phyloP scores from a whole-genome alignment of 2,113 vertebrate species.

The Laticauda laticaudata region DNA sequence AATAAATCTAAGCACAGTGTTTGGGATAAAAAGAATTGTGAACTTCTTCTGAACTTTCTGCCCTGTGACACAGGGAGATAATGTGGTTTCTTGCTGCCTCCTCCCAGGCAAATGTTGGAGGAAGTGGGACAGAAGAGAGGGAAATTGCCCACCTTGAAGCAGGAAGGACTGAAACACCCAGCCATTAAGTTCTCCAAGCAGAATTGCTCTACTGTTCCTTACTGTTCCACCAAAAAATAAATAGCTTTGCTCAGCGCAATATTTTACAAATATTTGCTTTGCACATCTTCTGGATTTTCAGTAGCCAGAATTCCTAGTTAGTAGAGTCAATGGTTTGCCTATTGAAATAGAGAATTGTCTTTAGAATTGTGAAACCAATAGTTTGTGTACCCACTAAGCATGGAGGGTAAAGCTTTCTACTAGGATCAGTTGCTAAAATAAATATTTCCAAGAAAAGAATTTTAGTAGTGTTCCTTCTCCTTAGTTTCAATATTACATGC shows the following conservation, averaged over 20 bases:
- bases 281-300: neutral
- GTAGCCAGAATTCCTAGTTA: neutral
- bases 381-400: neutral
- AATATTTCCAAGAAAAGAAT: neutral
- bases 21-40: conserved; percentile 51
- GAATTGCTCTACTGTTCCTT: neutral
- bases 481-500: neutral
- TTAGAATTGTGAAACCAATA: neutral
- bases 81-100: neutral
- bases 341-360: neutral
- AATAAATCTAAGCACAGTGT: conserved; percentile 26
- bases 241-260: neutral
- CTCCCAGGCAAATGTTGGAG: neutral
- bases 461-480: neutral
- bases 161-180: neutral
- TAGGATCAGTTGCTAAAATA: neutral
- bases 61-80: conserved; percentile 19
- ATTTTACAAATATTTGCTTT: neutral
- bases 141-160: neutral
- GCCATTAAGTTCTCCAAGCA: neutral
- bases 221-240: neutral
- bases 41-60: conserved; percentile 52
- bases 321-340: neutral
- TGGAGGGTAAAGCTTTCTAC: neutral
- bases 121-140: neutral